A percentile compares a stretch with the other conserved stretches of the same genome.
These are phyloP conservation scores for Halictus quadricinctus DNA, from an alignment of 2,888 invertebrate species.

Conservation along the genomic window DNA sequence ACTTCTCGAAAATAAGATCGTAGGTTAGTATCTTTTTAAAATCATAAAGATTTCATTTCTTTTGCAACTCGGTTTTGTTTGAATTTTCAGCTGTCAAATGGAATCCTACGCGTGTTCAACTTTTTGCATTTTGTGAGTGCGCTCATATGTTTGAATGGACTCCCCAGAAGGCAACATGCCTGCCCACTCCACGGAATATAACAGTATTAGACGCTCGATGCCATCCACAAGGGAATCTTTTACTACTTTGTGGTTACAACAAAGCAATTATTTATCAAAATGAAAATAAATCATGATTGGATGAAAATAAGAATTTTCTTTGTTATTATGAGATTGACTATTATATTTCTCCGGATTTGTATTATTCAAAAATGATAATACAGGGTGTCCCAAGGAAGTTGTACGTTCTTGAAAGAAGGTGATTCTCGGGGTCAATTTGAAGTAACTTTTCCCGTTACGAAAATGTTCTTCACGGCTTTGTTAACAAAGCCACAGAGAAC, in stretches of 20 bases:
- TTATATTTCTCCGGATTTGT: neutral
- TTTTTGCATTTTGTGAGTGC: slow-evolving; percentile 75
- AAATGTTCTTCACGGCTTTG: no score
- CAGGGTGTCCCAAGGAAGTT: no score
- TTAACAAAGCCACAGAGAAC: no score
- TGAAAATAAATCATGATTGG: slow-evolving; percentile 36
- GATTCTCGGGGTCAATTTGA: no score
- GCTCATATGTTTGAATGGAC: slow-evolving; percentile 76
- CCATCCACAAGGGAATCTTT: slow-evolving; percentile 71
- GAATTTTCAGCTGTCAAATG: slow-evolving; percentile 72
- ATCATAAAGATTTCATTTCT: neutral
- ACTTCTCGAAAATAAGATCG: slow-evolving; percentile 75
- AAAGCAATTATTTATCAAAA: slow-evolving; percentile 69
- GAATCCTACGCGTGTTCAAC: slow-evolving; percentile 69
- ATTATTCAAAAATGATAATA: neutral
- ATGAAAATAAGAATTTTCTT: slow-evolving; percentile 3
- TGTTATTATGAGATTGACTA: neutral
- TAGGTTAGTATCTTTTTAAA: slow-evolving; percentile 63
- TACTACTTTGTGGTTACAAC: slow-evolving; percentile 77
- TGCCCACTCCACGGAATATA: slow-evolving; percentile 73
- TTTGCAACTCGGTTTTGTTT: neutral
- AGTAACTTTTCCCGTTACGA: no score
- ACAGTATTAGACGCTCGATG: slow-evolving; percentile 74
- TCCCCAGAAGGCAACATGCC: slow-evolving; percentile 66
- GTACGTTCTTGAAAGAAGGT: no score